A percentile compares a stretch with the other conserved stretches of the same genome.
phyloP scores from a whole-genome alignment of 2,113 vertebrate genomes.

The Dicrurus megarhynchus region DNA sequence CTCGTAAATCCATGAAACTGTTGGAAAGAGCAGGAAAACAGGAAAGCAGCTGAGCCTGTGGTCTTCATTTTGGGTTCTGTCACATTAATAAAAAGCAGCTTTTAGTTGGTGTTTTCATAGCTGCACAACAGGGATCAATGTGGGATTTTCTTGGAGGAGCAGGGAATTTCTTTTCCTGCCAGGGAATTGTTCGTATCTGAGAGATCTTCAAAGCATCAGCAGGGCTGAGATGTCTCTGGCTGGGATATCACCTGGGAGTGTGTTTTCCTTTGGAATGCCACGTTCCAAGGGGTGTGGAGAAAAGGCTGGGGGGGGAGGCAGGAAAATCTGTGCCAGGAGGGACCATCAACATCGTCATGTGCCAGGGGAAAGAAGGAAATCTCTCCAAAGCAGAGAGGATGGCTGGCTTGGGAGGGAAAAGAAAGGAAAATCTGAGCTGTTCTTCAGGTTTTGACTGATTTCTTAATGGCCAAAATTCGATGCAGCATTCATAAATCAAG shows the following conservation, averaged over 20 bases:
- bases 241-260: background rate
- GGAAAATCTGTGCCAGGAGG: background rate
- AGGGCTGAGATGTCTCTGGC: background rate
- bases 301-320: background rate
- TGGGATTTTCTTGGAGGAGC: background rate
- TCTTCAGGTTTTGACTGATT: background rate
- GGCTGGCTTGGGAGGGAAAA: background rate
- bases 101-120: background rate
- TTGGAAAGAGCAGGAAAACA: background rate
- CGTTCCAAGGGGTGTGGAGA: background rate
- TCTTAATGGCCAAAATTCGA: background rate
- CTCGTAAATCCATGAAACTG: background rate
- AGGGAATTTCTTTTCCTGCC: background rate
- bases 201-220: background rate
- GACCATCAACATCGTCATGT: fast-evolving
- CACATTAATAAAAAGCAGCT: background rate
- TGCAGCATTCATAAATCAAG: background rate
- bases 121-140: background rate
- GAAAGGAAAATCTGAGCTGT: background rate
- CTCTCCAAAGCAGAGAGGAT: background rate
- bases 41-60: background rate
- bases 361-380: background rate
- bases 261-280: background rate
- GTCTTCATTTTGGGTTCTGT: background rate
- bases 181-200: background rate